Evolutionary conservation across 2,113 vertebrate genomes (phyloP).

Genomic region (Dunckerocampus dactyliophorus): DNA sequence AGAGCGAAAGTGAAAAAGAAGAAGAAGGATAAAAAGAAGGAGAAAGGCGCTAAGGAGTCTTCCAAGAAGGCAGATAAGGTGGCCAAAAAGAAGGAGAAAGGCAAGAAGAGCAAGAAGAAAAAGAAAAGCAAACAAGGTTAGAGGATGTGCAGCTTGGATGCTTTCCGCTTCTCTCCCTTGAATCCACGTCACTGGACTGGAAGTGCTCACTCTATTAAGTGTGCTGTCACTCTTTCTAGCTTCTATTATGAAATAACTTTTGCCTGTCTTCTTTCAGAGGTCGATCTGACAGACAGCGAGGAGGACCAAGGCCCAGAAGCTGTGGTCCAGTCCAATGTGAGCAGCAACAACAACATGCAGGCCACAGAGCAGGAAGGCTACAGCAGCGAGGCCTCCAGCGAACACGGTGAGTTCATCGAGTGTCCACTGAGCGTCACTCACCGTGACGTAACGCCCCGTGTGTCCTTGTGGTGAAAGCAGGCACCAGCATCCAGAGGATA

Average conservation of each 20-base stretch:
- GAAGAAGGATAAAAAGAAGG: constrained; percentile 49
- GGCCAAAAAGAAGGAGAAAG: constrained; percentile 47
- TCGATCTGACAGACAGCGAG: constrained; percentile 87
- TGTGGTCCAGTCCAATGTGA: constrained; percentile 70
- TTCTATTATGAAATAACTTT: neutral
- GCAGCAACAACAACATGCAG: constrained; percentile 76
- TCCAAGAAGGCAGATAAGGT: constrained; percentile 21
- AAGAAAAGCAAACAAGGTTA: constrained; percentile 65
- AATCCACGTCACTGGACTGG: neutral
- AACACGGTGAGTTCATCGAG: constrained; percentile 76
- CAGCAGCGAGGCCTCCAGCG: constrained; percentile 86
- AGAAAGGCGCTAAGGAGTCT: constrained; percentile 26
- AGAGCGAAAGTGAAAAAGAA: constrained; percentile 42
- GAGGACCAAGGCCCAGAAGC: constrained; percentile 85
- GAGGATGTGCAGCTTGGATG: constrained; percentile 41
- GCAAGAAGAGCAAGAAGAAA: constrained; percentile 56
- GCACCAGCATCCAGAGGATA: constrained; percentile 85
- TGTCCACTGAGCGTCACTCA: neutral
- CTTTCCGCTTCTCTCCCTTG: constrained; percentile 1
- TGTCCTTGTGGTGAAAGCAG: constrained; percentile 58
- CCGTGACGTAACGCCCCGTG: constrained; percentile 17
- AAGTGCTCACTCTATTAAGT: neutral
- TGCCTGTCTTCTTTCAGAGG: constrained; percentile 67
- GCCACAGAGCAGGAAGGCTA: constrained; percentile 84
- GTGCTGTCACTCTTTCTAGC: constrained; percentile 3